Evolutionary conservation across 2,113 vertebrate genomes (phyloP).

Genomic region (Echinops telfairi): DNA sequence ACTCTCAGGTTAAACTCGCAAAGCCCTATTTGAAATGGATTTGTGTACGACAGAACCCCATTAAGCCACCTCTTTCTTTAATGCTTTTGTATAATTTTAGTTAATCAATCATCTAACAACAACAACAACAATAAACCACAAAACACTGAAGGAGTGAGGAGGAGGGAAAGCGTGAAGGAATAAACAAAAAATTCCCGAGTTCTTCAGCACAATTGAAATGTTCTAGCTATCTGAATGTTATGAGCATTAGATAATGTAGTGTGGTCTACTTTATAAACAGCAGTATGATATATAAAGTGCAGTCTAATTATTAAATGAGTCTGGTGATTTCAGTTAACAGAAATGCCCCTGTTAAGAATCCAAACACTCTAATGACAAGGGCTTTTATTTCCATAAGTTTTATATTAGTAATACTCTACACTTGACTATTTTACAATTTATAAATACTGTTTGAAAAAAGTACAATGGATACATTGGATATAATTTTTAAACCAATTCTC

Average conservation of each 20-base stretch:
- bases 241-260: too few relatives aligned
- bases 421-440: neutral
- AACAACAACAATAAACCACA: neutral
- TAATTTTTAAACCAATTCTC: constrained; percentile 2
- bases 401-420: neutral
- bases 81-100: neutral
- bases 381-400: neutral
- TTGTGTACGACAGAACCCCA: neutral
- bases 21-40: neutral
- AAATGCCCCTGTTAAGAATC: neutral
- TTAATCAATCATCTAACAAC: neutral
- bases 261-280: neutral
- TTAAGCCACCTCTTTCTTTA: neutral
- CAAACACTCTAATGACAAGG: neutral
- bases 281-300: neutral
- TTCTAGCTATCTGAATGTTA: neutral
- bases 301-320: neutral
- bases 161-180: neutral
- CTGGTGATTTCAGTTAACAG: neutral
- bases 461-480: neutral
- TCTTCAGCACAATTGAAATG: neutral
- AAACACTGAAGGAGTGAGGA: neutral
- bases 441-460: constrained; percentile 1
- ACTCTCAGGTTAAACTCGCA: neutral
- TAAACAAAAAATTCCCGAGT: neutral